Percentiles rank a stretch among this genome's conserved stretches.
phyloP scores from a whole-genome alignment of 2,888 invertebrate species.

The Heliconius sara region DNA sequence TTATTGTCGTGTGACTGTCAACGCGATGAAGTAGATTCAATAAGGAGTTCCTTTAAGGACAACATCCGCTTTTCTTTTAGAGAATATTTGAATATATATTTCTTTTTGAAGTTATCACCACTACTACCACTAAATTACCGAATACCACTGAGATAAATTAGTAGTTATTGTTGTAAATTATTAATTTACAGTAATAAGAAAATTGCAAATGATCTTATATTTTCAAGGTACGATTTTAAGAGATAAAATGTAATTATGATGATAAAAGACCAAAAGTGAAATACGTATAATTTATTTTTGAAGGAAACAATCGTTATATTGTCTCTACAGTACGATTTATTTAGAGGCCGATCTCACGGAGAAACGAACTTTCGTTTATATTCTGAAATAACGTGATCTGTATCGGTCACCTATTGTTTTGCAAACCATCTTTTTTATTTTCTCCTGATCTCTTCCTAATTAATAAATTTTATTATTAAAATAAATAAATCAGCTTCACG shows the following conservation, averaged over 20 bases:
- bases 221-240: neutral
- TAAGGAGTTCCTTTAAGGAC: no score
- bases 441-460: slow-evolving; percentile 13
- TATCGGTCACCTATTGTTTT: slow-evolving; percentile 66
- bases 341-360: slow-evolving; percentile 73
- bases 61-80: no score
- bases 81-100: no score
- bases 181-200: neutral
- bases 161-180: no score
- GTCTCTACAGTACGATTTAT: slow-evolving; percentile 74
- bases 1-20: neutral
- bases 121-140: no score
- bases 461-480: neutral
- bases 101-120: no score
- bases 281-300: slow-evolving; percentile 56
- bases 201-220: neutral
- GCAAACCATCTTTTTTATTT: slow-evolving; percentile 43
- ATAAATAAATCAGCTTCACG: no score
- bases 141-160: no score
- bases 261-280: slow-evolving; percentile 38
- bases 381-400: slow-evolving; percentile 65
- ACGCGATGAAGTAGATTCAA: neutral
- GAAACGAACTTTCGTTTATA: slow-evolving; percentile 70
- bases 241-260: neutral
- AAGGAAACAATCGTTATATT: slow-evolving; percentile 78